Percentiles rank a stretch among this genome's conserved stretches.
Conservation (phyloP, 2,888 invertebrate species). For the Pristionchus mayeri region DNA sequence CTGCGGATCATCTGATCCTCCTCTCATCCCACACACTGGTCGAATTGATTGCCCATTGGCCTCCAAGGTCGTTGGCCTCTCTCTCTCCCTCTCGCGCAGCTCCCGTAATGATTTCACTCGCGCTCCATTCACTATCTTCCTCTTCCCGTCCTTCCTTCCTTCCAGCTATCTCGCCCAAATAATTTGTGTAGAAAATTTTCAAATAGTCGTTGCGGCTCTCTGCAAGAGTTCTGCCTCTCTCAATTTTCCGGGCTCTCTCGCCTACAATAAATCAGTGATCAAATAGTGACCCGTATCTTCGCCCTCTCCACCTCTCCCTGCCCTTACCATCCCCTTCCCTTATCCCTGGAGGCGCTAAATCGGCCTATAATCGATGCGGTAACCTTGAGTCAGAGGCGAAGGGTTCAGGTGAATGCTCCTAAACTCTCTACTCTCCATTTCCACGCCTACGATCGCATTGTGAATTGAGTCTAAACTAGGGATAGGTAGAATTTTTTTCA, state of each 20-base stretch:
- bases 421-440: too few species aligned
- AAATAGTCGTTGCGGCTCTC: too few species aligned
- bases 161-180: not conserved
- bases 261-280: not conserved
- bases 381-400: not conserved
- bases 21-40: not conserved
- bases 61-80: constrained; percentile 4
- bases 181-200: too few species aligned
- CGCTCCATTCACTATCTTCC: not conserved
- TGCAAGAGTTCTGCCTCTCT: too few species aligned
- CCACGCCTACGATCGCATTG: too few species aligned
- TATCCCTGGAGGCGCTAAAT: not conserved
- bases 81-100: not conserved
- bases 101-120: constrained; percentile 35
- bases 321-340: not conserved
- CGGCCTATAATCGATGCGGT: not conserved
- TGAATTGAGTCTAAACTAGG: too few species aligned
- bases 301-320: not conserved
- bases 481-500: too few species aligned
- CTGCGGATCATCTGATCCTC: not conserved
- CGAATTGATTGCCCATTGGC: constrained; percentile 24
- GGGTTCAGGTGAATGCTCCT: too few species aligned
- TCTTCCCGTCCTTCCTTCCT: not conserved
- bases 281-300: too few species aligned
- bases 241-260: not conserved